Percentiles rank a stretch among this genome's conserved stretches.
phyloP scores from a whole-genome alignment of 2,113 vertebrate genomes.

The Anolis carolinensis region DNA sequence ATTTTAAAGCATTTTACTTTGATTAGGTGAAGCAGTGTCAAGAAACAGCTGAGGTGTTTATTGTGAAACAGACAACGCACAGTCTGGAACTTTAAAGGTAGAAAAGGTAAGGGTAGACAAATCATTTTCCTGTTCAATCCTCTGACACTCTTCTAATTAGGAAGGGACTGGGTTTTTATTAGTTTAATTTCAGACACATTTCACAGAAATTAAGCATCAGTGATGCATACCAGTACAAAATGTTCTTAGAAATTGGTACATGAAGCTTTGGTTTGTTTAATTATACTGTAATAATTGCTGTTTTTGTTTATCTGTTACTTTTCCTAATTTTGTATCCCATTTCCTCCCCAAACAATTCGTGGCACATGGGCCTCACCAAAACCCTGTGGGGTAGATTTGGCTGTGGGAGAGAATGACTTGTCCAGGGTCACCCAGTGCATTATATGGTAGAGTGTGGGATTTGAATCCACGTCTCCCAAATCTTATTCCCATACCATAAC shows the following conservation, averaged over 20 bases:
- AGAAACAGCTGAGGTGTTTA: neutral
- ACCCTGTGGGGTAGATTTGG: too few relatives aligned
- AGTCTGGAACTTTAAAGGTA: neutral
- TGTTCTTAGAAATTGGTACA: neutral
- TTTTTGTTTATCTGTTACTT: too few relatives aligned
- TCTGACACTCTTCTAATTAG: slow-evolving; percentile 1
- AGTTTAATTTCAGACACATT: slow-evolving; percentile 22
- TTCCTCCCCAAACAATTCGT: too few relatives aligned
- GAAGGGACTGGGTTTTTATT: slow-evolving; percentile 4
- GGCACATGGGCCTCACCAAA: too few relatives aligned
- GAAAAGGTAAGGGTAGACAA: neutral
- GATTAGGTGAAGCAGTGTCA: neutral
- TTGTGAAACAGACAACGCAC: neutral
- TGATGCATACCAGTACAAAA: neutral
- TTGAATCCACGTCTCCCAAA: too few relatives aligned
- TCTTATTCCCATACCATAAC: too few relatives aligned
- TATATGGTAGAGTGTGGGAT: too few relatives aligned
- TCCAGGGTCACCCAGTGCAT: too few relatives aligned
- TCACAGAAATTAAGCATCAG: slow-evolving; percentile 14
- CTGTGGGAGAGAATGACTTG: too few relatives aligned
- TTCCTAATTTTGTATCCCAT: neutral
- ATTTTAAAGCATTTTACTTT: neutral
- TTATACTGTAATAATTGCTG: too few relatives aligned
- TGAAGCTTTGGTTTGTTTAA: neutral
- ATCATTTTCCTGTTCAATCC: neutral